Base-by-base conservation (phyloP, 2,888 invertebrate genomes). In the Dasysyrphus albostriatus region DNA sequence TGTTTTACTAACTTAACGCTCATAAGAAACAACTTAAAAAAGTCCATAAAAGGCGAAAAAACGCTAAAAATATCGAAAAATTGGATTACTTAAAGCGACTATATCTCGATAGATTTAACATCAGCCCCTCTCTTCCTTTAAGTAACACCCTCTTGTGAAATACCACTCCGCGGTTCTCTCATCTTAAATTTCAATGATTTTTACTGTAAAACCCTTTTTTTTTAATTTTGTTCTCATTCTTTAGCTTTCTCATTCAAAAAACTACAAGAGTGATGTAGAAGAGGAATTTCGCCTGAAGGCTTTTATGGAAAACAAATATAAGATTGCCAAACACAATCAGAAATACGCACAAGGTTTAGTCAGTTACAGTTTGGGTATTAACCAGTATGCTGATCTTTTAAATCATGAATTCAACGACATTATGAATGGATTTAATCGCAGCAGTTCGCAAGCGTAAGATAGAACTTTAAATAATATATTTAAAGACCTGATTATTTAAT, bases 231-330 rank as follows among this genome's bases (percentile, higher is more conserved):
- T 44, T 29, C 34, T 67, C 19, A 44, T 81, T 90, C 90, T 56
- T 37, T 42, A 95, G 94, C 91, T 94, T 74, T 93, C 95, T 90
- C 96, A 96, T 91, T 92, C 93, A 29, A 96, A 96, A 92, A 88
- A 90, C 0, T 98, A 98, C 91, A 93, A 94, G 0, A 95, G 94
- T 90, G 95, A 95, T 2, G 93, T 95, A 0, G 98, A 98, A 91
- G 98, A 98, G 91, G 94, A 94, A 89, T 97, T 96, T 93, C 95
- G 98, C 67, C 95, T 96, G 95, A 97, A 98, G 93, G 97, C 98
- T 89, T 98, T 95, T 92, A 95, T 97, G 93, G 98, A 98, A 92
- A 98, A 98, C 93, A 95, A 95, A 90, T 95, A 96, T 90, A 98
- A 95, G 92, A 96, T 98, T 90, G 96, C 96, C 63, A 95, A 95